Evolutionary conservation across 2,888 invertebrate genomes (phyloP).

Genomic region (Lithophane leautieri): DNA sequence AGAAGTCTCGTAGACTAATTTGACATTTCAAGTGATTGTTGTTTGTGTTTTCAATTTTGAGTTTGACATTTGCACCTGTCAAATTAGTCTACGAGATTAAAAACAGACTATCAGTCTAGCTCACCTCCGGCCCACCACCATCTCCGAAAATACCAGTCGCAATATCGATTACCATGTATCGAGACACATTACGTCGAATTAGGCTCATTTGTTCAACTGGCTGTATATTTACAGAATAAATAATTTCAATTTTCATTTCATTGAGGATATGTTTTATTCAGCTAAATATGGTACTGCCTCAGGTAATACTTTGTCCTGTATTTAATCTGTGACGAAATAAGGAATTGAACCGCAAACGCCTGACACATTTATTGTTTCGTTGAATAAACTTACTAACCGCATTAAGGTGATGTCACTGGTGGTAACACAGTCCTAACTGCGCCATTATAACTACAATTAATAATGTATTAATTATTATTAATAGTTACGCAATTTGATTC

Average conservation of each 20-base stretch:
- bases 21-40: too few species aligned
- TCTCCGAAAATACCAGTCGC: neutral
- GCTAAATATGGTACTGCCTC: neutral
- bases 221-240: neutral
- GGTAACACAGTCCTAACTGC: slow-evolving; percentile 3
- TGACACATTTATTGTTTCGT: slow-evolving; percentile 12
- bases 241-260: neutral
- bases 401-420: slow-evolving; percentile 19
- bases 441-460: neutral
- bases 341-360: slow-evolving; percentile 10
- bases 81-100: too few species aligned
- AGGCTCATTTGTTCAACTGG: neutral
- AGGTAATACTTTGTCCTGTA: neutral
- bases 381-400: slow-evolving; percentile 40
- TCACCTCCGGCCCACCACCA: neutral
- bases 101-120: neutral
- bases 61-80: too few species aligned
- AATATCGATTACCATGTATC: neutral
- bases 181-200: neutral
- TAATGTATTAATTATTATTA: slow-evolving; percentile 13
- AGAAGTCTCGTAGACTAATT: too few species aligned
- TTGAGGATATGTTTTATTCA: neutral
- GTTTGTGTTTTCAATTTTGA: too few species aligned
- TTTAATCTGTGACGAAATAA: slow-evolving; percentile 14
- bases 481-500: slow-evolving; percentile 17